These are phyloP conservation scores for Chelidonichthys spinosus DNA, from an alignment of 2,797 vertebrate species.

Conservation along the genomic window DNA sequence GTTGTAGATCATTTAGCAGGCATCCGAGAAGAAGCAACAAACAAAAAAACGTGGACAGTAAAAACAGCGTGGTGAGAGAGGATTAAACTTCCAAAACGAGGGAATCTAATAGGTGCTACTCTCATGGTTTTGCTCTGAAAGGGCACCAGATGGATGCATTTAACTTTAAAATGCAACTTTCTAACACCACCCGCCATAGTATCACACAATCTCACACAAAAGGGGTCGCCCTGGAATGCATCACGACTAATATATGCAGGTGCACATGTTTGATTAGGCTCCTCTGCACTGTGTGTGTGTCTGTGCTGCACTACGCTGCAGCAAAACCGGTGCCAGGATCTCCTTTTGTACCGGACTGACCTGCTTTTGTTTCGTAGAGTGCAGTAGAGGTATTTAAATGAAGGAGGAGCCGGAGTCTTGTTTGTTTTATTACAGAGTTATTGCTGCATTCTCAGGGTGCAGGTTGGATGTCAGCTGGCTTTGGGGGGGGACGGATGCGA, in stretches of 20 bases:
- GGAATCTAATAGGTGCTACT: too few species aligned
- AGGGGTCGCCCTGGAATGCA: too few species aligned
- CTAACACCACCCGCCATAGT: too few species aligned
- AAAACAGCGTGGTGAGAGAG: too few species aligned
- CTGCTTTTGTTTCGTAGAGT: constrained; percentile 2
- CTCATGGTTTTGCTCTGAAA: too few species aligned
- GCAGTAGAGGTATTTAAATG: not conserved
- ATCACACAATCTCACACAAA: too few species aligned
- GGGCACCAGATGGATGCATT: too few species aligned
- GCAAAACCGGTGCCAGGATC: constrained; percentile 3
- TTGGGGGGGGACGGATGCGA: not conserved
- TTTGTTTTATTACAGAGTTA: not conserved
- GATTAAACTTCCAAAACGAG: too few species aligned
- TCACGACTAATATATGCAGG: not conserved
- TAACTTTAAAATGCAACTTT: too few species aligned
- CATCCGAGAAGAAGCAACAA: not conserved
- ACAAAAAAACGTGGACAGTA: not conserved
- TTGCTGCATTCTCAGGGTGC: not conserved
- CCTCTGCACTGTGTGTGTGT: not conserved
- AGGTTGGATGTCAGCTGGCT: not conserved
- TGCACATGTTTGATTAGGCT: not conserved
- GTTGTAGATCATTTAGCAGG: not conserved
- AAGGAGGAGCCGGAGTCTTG: not conserved
- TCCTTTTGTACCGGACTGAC: not conserved
- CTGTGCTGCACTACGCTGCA: constrained; percentile 5